Percentiles rank a stretch among this genome's conserved stretches.
phyloP scores from a whole-genome alignment of 2,888 invertebrate genomes.

The Protophormia terraenovae region DNA sequence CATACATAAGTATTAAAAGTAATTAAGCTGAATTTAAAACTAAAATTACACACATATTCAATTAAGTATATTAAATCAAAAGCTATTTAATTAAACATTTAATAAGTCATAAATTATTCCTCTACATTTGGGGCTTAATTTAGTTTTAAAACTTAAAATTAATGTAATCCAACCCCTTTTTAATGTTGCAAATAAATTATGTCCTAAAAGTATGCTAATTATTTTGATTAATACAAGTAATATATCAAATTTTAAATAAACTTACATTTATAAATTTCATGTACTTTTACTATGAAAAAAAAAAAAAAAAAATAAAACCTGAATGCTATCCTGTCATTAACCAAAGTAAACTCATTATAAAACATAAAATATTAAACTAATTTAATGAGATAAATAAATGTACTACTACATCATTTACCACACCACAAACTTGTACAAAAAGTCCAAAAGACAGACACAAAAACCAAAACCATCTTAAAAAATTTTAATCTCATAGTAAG shows the following conservation, averaged over 20 bases:
- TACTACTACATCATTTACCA: conserved; percentile 41
- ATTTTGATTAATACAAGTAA: conserved; percentile 8
- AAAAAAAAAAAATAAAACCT: neutral
- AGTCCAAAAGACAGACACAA: neutral
- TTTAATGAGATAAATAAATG: conserved; percentile 59
- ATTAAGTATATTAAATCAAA: neutral
- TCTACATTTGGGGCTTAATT: neutral
- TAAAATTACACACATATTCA: neutral
- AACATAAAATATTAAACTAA: conserved; percentile 59
- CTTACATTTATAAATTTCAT: conserved; percentile 18
- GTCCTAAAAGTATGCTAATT: neutral
- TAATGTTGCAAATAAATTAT: neutral
- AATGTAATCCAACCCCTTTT: neutral
- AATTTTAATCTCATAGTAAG: conserved; percentile 38
- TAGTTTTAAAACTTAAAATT: neutral
- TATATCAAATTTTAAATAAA: neutral
- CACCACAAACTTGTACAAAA: neutral
- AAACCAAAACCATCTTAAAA: conserved; percentile 41
- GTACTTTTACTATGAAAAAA: neutral
- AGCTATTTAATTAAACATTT: neutral
- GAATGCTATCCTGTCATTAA: conserved; percentile 32
- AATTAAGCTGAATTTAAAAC: too few species aligned
- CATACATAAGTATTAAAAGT: too few species aligned
- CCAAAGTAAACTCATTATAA: conserved; percentile 57
- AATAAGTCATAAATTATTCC: neutral